Conservation (phyloP, 2,797 vertebrate species). For the Nyctalus aviator region DNA sequence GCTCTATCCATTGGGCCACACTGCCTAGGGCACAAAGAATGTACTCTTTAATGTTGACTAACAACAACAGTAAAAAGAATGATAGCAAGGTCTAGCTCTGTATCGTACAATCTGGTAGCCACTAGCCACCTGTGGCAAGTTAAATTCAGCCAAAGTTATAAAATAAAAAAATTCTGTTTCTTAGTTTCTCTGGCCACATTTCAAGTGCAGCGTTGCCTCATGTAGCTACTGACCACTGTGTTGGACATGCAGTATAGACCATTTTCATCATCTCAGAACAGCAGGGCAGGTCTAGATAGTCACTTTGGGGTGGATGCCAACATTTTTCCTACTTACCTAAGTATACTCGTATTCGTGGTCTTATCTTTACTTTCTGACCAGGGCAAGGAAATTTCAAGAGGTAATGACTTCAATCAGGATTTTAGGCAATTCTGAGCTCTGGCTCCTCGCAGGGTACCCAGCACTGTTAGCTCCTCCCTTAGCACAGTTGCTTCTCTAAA, state of each 20-base stretch:
- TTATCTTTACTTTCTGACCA: slow-evolving; percentile 30
- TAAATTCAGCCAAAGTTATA: neutral
- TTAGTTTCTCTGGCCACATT: neutral
- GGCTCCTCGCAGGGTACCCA: neutral
- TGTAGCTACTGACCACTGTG: neutral
- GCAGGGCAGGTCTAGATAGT: neutral
- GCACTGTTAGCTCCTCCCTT: neutral
- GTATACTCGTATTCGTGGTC: neutral
- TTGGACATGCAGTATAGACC: neutral
- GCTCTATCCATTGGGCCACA: no score
- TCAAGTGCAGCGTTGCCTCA: neutral
- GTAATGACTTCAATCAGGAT: neutral
- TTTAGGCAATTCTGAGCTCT: neutral
- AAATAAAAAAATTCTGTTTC: neutral
- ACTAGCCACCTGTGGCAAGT: neutral
- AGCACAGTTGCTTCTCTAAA: neutral
- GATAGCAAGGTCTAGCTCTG: neutral
- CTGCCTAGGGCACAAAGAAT: neutral
- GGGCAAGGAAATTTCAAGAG: neutral
- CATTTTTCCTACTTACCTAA: neutral
- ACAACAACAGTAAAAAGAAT: neutral
- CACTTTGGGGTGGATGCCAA: neutral
- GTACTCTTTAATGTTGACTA: neutral
- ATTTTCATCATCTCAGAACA: neutral
- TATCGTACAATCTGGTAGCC: neutral